These are phyloP conservation scores for Baryphthengus martii DNA, from an alignment of 2,113 vertebrate species.

Conservation along the genomic window DNA sequence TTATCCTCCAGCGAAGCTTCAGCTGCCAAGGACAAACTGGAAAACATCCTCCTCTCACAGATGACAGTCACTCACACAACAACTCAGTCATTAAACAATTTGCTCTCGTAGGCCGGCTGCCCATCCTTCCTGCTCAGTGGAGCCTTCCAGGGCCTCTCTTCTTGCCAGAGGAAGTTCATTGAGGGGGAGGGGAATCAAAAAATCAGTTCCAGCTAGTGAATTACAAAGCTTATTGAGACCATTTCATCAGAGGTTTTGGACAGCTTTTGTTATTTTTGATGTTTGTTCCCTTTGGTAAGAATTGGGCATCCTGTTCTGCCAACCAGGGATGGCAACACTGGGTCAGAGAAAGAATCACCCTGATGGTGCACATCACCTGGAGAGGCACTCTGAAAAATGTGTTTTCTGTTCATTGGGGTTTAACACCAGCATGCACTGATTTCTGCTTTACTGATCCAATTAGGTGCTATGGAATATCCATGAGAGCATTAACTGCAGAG, in stretches of 20 bases:
- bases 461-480: background rate
- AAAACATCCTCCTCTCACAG: constrained; percentile 48
- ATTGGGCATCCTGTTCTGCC: background rate
- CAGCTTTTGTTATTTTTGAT: background rate
- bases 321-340: background rate
- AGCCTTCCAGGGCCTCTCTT: background rate
- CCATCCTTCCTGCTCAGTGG: background rate
- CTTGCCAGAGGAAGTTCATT: constrained; percentile 7
- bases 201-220: background rate
- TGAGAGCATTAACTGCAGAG: background rate
- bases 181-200: background rate
- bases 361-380: background rate
- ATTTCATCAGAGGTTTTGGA: background rate
- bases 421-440: background rate
- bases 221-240: background rate
- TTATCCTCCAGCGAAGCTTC: background rate
- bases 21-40: constrained; percentile 28
- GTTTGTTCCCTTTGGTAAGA: background rate
- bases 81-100: constrained; percentile 20
- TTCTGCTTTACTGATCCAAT: background rate
- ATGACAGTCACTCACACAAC: constrained; percentile 15
- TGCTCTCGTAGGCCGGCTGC: constrained; percentile 5
- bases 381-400: background rate
- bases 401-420: background rate
- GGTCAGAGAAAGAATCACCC: background rate